A percentile compares a stretch with the other conserved stretches of the same genome.
Conservation (phyloP, 2,888 invertebrate genomes). For the Tiliacea aurago region DNA sequence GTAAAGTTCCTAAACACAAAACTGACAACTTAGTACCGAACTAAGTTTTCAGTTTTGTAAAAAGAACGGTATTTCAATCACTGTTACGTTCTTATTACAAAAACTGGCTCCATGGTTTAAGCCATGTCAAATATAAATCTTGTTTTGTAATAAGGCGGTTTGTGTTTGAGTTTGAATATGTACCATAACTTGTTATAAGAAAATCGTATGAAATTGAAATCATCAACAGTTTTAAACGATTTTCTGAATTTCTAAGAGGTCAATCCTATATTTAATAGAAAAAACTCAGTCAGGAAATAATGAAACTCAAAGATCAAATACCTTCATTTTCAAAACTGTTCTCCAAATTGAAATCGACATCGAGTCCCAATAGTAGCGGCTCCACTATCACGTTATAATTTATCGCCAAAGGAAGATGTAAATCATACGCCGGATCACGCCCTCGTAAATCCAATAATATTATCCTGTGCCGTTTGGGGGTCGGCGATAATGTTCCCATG, state of each 20-base stretch:
- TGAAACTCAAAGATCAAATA: not conserved
- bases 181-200: not conserved
- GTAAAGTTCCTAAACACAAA: too few relatives aligned
- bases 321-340: not conserved
- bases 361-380: conserved; percentile 62
- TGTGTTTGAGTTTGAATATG: too few relatives aligned
- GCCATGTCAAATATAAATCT: too few relatives aligned
- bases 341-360: conserved; percentile 55
- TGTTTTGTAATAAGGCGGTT: too few relatives aligned
- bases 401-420: conserved; percentile 87
- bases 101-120: too few relatives aligned
- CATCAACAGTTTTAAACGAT: not conserved
- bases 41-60: too few relatives aligned
- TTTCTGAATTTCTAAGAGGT: not conserved
- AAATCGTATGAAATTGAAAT: not conserved
- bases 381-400: conserved; percentile 75
- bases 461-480: conserved; percentile 79
- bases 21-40: too few relatives aligned
- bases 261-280: not conserved
- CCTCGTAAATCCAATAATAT: conserved; percentile 89
- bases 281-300: not conserved
- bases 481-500: conserved; percentile 77
- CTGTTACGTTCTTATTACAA: too few relatives aligned
- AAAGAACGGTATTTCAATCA: too few relatives aligned
- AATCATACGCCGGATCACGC: conserved; percentile 86